Conservation (phyloP, 37 sponge, comb jelly and placozoan species). For the Diacarnus erythraeanus region DNA sequence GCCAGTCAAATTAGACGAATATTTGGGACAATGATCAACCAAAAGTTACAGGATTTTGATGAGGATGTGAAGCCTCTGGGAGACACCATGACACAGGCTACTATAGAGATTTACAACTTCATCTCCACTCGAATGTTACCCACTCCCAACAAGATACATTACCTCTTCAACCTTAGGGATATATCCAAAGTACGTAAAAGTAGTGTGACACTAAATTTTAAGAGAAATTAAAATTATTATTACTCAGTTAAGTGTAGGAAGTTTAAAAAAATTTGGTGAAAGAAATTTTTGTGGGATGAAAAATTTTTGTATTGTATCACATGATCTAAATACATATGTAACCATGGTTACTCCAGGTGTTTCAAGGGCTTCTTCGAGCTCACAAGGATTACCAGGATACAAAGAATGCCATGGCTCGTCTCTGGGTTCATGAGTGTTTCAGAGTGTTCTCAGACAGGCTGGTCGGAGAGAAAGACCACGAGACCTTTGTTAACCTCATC, state of each 20-base stretch:
- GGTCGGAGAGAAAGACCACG: slow-evolving; percentile 90
- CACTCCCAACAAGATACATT: slow-evolving; percentile 98
- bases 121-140: slow-evolving; percentile 88
- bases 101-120: slow-evolving; percentile 88
- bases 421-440: slow-evolving; percentile 98
- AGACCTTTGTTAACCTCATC: slow-evolving; percentile 79
- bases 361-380: slow-evolving; percentile 97
- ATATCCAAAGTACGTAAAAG: slow-evolving; percentile 78
- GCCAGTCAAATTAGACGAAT: slow-evolving; percentile 97
- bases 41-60: slow-evolving; percentile 99
- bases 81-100: slow-evolving; percentile 92
- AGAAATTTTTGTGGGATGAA: too few species aligned
- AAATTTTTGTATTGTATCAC: neutral
- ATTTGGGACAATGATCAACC: slow-evolving; percentile 98
- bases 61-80: slow-evolving; percentile 98
- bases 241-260: too few species aligned
- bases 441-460: slow-evolving; percentile 97
- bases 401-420: slow-evolving; percentile 83
- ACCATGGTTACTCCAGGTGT: too few species aligned
- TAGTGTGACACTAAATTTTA: neutral
- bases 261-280: too few species aligned
- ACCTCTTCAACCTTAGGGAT: slow-evolving; percentile 97
- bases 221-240: neutral
- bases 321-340: neutral
- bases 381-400: slow-evolving; percentile 99